Evolutionary conservation across 2,113 vertebrate species (phyloP).

Genomic region (Podarcis muralis): DNA sequence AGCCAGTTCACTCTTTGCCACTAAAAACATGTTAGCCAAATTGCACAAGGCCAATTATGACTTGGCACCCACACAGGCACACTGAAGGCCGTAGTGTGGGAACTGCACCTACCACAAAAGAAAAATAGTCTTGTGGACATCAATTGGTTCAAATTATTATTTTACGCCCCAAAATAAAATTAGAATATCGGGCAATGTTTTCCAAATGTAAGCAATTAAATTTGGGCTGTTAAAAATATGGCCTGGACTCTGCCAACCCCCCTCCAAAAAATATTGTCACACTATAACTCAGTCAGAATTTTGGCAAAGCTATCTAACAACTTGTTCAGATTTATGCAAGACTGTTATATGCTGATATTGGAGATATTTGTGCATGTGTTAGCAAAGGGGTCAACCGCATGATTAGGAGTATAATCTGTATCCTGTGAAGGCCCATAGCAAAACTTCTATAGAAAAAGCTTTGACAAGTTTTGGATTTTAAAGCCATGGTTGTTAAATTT

Average conservation of each 20-base stretch:
- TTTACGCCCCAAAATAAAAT: slow-evolving; percentile 54
- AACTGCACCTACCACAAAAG: slow-evolving; percentile 59
- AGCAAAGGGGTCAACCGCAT: neutral
- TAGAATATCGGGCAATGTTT: slow-evolving; percentile 39
- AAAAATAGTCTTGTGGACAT: slow-evolving; percentile 63
- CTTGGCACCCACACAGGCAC: slow-evolving; percentile 38
- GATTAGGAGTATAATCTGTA: neutral
- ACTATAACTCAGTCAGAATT: neutral
- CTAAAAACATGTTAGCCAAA: slow-evolving; percentile 70
- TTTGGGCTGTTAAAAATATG: slow-evolving; percentile 18
- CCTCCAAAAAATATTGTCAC: neutral
- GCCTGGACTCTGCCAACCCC: neutral
- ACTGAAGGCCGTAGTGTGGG: slow-evolving; percentile 49
- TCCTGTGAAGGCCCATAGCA: neutral
- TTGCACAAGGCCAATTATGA: slow-evolving; percentile 51
- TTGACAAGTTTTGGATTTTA: neutral
- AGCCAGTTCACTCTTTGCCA: slow-evolving; percentile 61
- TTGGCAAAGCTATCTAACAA: neutral
- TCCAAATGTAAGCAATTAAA: slow-evolving; percentile 26
- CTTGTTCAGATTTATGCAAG: neutral
- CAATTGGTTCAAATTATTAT: slow-evolving; percentile 58
- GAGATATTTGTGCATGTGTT: neutral
- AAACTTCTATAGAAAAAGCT: neutral
- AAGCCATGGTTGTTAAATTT: neutral
- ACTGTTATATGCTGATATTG: neutral